Evolutionary conservation across 2,888 invertebrate species (phyloP).

Genomic region (Drosophila borborema): DNA sequence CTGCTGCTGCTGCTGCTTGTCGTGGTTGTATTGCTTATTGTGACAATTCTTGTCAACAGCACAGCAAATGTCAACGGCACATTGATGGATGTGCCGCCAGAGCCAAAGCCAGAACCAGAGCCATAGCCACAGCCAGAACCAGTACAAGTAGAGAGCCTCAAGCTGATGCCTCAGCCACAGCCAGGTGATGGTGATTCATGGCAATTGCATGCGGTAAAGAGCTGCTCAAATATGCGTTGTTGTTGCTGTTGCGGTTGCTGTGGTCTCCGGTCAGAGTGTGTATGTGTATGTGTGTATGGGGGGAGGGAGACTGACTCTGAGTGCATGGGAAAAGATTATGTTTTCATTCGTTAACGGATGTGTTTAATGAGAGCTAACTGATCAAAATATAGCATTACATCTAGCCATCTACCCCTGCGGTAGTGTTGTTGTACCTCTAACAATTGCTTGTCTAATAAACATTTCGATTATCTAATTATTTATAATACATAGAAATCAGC

Average conservation of each 20-base stretch:
- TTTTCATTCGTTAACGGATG: slow-evolving; percentile 44
- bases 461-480: neutral
- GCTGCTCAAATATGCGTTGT: slow-evolving; percentile 54
- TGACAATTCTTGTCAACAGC: slow-evolving; percentile 80
- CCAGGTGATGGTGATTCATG: slow-evolving; percentile 79
- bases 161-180: slow-evolving; percentile 34
- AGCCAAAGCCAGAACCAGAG: slow-evolving; percentile 19
- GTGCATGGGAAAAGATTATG: slow-evolving; percentile 34
- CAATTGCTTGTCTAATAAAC: neutral
- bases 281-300: neutral
- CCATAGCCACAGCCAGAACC: slow-evolving; percentile 15
- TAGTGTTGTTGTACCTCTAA: neutral
- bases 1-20: slow-evolving; percentile 52
- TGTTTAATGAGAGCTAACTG: slow-evolving; percentile 58
- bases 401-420: neutral
- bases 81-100: slow-evolving; percentile 76
- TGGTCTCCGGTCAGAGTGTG: neutral
- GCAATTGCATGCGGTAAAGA: slow-evolving; percentile 76
- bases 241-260: slow-evolving; percentile 25
- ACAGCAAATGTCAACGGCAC: slow-evolving; percentile 79
- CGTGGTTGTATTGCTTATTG: slow-evolving; percentile 78
- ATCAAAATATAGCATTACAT: slow-evolving; percentile 3
- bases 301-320: neutral
- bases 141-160: slow-evolving; percentile 20
- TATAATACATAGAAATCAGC: neutral